Evolutionary conservation across 1,140 invertebrate genomes (phyloP), one percentile per base, ranked within the genome.

Genomic region (Zaprionus camerounensis): DNA sequence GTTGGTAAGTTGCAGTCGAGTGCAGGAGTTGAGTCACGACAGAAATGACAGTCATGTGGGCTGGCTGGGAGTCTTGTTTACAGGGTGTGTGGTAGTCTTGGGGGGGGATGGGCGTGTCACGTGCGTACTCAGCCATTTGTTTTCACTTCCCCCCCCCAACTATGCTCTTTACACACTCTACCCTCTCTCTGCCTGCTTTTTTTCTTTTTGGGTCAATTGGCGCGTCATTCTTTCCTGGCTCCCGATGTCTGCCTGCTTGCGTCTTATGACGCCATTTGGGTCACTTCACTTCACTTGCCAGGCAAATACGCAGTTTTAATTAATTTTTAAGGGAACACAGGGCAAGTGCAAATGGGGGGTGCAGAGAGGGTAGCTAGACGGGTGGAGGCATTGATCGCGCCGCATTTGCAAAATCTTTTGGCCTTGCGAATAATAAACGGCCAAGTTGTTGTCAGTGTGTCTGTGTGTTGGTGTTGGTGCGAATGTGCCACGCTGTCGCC

Each of bases 241-340:
- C 61, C 36, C 69, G 38, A 34, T 44, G 61, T 57, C 70, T 46
- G 49, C 31, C 31, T 34, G 31, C 9, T 9, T 34, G 31, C 34
- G 63, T 36, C 41, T 17, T 67, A 56, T 68, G 71, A 73, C 64
- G 71, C 64, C 56, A 73, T 73, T 73, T 55, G 71, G 71, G 71
- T 73, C 71, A 73, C 64, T 73, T 68, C 56, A 61, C 64, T 31
- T 73, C 24, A 22, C 41, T 44, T 44, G 15, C 5, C 46, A 31
- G 65, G 38, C 55, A 58, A 38, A 58, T 67, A 20, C 56, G 31
- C 56, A 22, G 65, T 67, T 73, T 67, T 68, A 73, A 73, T 73
- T 67, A 73, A 73, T 73, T 73, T 73, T 65, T 68, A 28, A 28
- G 15, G 15, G 15, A 24, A 4, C 11, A 12, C n/a, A n/a, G n/a